These are phyloP conservation scores for Popillia japonica DNA, from an alignment of 1,140 invertebrate genomes.

Conservation along the genomic window DNA sequence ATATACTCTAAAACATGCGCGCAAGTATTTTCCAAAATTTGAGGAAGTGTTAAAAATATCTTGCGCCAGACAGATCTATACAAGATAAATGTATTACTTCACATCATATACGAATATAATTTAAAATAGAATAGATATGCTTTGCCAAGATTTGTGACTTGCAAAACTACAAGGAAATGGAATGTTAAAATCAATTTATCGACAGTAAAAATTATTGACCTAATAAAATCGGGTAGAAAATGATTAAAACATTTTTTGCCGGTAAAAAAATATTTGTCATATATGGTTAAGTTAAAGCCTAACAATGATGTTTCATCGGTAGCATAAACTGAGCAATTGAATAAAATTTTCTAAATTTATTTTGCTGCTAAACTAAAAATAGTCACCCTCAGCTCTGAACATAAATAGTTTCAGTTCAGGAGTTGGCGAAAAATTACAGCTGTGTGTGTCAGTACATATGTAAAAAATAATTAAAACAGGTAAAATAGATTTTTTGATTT, in stretches of 20 bases:
- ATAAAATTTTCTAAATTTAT: slow-evolving; percentile 37
- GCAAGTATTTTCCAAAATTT: no score
- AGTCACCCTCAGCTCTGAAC: slow-evolving; percentile 34
- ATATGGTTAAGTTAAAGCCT: background rate
- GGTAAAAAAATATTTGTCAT: background rate
- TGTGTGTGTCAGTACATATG: slow-evolving; percentile 37
- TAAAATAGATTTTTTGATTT: slow-evolving; percentile 22
- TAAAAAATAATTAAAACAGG: slow-evolving; percentile 38
- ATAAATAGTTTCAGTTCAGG: slow-evolving; percentile 39
- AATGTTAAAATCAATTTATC: background rate
- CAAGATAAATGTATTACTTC: no score
- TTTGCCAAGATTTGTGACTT: background rate
- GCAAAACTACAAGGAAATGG: background rate
- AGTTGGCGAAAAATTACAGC: slow-evolving; percentile 22
- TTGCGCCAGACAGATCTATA: no score
- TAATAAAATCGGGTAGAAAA: background rate
- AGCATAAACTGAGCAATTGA: background rate
- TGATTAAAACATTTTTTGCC: background rate
- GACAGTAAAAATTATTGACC: background rate
- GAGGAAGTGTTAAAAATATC: no score
- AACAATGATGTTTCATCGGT: slow-evolving; percentile 3
- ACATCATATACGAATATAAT: no score
- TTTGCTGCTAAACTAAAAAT: slow-evolving; percentile 39
- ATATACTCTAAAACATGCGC: no score
- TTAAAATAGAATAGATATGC: no score